Evolutionary conservation across 2,888 invertebrate genomes (phyloP).

Genomic region (Macroteleia sp.): DNA sequence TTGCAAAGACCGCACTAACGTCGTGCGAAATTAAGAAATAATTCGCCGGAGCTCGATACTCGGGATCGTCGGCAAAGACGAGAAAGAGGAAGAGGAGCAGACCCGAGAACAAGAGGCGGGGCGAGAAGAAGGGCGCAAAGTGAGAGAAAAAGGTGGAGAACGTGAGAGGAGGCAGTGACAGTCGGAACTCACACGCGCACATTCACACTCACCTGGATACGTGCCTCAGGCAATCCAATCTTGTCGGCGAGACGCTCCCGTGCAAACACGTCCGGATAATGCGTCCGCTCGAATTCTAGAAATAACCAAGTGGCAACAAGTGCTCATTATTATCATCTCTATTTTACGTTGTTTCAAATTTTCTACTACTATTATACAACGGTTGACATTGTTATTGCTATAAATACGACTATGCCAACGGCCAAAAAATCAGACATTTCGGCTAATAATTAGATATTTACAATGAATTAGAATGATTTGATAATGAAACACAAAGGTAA

Average conservation of each 20-base stretch:
- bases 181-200: constrained; percentile 78
- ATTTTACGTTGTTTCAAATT: background rate
- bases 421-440: too few species aligned
- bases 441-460: too few species aligned
- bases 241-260: constrained; percentile 97
- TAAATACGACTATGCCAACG: too few species aligned
- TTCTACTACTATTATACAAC: too few species aligned
- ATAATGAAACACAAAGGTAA: too few species aligned
- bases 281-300: constrained; percentile 98
- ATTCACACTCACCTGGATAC: constrained; percentile 96
- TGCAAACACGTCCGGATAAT: constrained; percentile 98
- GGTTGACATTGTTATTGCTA: too few species aligned
- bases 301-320: constrained; percentile 80
- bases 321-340: constrained; percentile 71
- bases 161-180: constrained; percentile 67
- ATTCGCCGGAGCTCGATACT: background rate
- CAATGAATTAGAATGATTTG: too few species aligned
- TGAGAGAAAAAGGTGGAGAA: constrained; percentile 66
- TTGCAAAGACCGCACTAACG: background rate
- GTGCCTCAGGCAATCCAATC: constrained; percentile 99
- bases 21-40: constrained; percentile 35
- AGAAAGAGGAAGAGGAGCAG: too few species aligned
- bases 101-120: constrained; percentile 67
- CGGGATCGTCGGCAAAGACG: too few species aligned
- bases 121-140: constrained; percentile 52